These are phyloP conservation scores for Amphiprion ocellaris DNA, from an alignment of 2,113 vertebrate species.

Conservation along the genomic window DNA sequence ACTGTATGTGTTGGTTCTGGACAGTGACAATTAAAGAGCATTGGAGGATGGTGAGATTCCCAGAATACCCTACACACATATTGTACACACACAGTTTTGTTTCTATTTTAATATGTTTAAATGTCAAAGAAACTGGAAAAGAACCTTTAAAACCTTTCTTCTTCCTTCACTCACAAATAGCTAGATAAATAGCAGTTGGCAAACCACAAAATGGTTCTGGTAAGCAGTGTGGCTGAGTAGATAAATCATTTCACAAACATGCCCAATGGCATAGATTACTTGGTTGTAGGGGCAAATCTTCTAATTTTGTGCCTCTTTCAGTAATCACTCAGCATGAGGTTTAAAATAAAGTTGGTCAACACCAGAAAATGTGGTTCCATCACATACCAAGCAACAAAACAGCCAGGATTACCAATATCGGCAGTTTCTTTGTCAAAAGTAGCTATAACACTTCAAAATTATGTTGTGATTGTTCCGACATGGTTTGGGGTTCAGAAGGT, in stretches of 20 bases:
- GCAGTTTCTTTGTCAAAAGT: neutral
- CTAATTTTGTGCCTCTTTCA: neutral
- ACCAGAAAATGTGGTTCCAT: neutral
- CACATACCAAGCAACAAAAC: neutral
- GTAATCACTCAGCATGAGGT: neutral
- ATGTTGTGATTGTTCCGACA: neutral
- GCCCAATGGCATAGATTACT: neutral
- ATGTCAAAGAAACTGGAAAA: slow-evolving; percentile 3
- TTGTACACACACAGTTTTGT: neutral
- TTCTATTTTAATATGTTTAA: neutral
- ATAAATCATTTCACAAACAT: slow-evolving; percentile 26
- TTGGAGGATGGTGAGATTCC: slow-evolving; percentile 31
- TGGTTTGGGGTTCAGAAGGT: too few relatives aligned
- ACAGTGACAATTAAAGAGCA: slow-evolving; percentile 20
- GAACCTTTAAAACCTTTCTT: neutral
- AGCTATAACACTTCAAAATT: neutral
- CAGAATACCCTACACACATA: slow-evolving; percentile 36
- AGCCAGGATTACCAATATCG: neutral
- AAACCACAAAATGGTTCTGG: slow-evolving; percentile 30
- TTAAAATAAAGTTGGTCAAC: neutral
- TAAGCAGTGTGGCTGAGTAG: slow-evolving; percentile 10
- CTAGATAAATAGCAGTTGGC: slow-evolving; percentile 32
- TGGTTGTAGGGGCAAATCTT: too few relatives aligned
- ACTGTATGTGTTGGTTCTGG: slow-evolving; percentile 51
- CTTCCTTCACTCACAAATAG: neutral